Evolutionary conservation across 1,140 invertebrate genomes (phyloP).

Genomic region (Cotesia typhae): DNA sequence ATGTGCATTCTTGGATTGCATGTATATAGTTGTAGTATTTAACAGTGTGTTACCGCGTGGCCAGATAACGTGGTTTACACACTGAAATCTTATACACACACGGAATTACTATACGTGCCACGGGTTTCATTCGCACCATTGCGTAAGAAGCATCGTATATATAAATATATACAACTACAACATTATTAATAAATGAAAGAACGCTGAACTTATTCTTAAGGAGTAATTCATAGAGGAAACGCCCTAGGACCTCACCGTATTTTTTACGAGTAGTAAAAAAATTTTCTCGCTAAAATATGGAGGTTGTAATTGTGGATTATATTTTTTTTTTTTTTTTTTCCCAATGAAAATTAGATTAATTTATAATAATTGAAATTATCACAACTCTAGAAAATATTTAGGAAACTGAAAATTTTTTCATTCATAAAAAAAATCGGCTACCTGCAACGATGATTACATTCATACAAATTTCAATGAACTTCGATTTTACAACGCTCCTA

Average conservation of each 20-base stretch:
- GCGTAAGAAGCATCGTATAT: background rate
- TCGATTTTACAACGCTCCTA: no score
- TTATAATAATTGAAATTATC: no score
- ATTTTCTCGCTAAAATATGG: background rate
- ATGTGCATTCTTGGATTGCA: constrained; percentile 2
- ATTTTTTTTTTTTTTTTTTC: background rate
- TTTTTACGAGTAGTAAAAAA: constrained; percentile 9
- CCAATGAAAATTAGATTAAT: no score
- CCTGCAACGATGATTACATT: no score
- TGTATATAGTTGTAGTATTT: background rate
- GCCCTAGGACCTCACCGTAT: constrained; percentile 31
- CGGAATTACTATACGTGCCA: background rate
- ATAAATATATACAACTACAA: no score
- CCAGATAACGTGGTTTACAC: constrained; percentile 12
- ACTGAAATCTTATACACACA: no score
- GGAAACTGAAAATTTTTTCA: no score
- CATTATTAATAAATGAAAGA: background rate
- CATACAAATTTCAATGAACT: no score
- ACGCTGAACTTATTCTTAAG: constrained; percentile 4
- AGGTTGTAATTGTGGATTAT: background rate
- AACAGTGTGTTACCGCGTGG: constrained; percentile 6
- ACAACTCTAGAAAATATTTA: no score
- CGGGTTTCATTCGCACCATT: constrained; percentile 14
- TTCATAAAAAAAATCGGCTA: no score
- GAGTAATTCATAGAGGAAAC: constrained; percentile 26